These are phyloP conservation scores for Parapristionchus giblindavisi DNA, from an alignment of 2,888 invertebrate species.

Conservation along the genomic window DNA sequence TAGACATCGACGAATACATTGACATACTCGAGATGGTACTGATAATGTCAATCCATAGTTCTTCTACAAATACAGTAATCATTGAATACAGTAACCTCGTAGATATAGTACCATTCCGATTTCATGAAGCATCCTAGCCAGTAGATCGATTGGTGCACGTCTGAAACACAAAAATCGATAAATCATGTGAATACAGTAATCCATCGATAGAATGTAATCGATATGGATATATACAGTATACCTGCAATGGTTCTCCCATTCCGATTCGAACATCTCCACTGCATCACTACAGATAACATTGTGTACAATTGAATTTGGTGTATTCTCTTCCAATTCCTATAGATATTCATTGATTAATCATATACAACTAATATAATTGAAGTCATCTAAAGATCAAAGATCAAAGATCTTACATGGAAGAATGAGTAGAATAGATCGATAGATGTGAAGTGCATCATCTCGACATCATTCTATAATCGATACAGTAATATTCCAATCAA, in stretches of 20 bases:
- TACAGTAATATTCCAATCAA: neutral
- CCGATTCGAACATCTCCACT: constrained; percentile 22
- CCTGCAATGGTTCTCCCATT: constrained; percentile 17
- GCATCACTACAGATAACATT: neutral
- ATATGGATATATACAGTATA: no score
- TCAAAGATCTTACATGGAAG: constrained; percentile 8
- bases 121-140: constrained; percentile 24
- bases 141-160: constrained; percentile 2
- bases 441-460: neutral
- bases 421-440: constrained; percentile 17
- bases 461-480: neutral
- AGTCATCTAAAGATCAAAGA: neutral
- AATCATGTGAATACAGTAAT: neutral
- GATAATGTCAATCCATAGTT: neutral
- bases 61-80: neutral
- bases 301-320: neutral
- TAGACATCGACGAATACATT: neutral
- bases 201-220: neutral
- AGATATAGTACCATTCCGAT: constrained; percentile 20
- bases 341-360: neutral
- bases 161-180: neutral
- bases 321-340: constrained; percentile 14
- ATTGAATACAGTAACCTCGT: neutral
- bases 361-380: neutral
- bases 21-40: neutral